Evolutionary conservation across 2,888 invertebrate species (phyloP).

Genomic region (Drosophila nr. perissopoda): DNA sequence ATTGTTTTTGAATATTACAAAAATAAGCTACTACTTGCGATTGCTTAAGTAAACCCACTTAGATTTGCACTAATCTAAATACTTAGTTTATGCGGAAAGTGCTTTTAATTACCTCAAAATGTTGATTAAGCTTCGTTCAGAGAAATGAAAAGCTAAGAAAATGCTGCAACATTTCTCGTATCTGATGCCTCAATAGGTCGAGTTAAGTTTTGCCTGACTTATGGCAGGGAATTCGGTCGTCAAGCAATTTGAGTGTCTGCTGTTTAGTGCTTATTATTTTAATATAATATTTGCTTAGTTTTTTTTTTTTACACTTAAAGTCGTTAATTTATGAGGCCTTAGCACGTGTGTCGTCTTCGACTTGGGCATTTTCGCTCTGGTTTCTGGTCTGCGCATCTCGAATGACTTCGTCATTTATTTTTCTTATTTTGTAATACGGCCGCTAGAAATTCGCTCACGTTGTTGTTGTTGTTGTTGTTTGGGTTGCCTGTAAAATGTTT

Average conservation of each 20-base stretch:
- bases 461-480: conserved; percentile 18
- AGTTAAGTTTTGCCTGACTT: background rate
- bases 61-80: background rate
- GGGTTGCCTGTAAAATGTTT: conserved; percentile 57
- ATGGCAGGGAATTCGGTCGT: background rate
- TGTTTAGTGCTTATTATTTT: conserved; percentile 1
- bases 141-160: background rate
- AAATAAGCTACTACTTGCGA: too few relatives aligned
- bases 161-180: background rate
- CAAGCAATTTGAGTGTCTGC: background rate
- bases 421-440: conserved; percentile 36
- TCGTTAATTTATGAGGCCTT: conserved; percentile 13
- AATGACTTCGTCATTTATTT: conserved; percentile 57
- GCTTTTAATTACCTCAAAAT: background rate
- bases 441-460: conserved; percentile 15
- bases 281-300: background rate
- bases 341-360: conserved; percentile 9
- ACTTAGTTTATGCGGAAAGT: background rate
- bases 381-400: conserved; percentile 46
- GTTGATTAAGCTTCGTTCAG: background rate
- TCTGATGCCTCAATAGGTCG: background rate
- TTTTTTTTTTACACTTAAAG: background rate
- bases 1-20: background rate
- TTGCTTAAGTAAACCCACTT: background rate
- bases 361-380: conserved; percentile 23